A percentile compares a stretch with the other conserved stretches of the same genome.
These are phyloP conservation scores for Rhinichthys klamathensis DNA, from an alignment of 2,113 vertebrate genomes.

Conservation along the genomic window DNA sequence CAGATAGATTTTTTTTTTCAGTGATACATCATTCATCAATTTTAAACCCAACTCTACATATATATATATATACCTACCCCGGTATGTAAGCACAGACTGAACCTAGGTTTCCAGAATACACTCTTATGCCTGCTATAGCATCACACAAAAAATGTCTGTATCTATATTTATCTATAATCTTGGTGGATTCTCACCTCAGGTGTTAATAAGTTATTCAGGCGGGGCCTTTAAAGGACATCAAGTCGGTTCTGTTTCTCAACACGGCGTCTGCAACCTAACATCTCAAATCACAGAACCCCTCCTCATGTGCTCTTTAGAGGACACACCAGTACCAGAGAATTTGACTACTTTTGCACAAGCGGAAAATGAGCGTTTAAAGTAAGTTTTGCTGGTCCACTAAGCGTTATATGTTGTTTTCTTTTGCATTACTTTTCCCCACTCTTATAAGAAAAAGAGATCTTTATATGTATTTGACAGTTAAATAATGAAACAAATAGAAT, in stretches of 20 bases:
- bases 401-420: not conserved
- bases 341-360: not conserved
- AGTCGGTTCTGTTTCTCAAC: slow-evolving; percentile 13
- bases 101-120: not conserved
- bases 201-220: slow-evolving; percentile 24
- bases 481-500: not conserved
- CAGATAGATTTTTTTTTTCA: too few species aligned
- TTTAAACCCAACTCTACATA: not conserved
- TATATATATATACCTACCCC: not conserved
- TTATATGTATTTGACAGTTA: not conserved
- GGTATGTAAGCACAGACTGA: not conserved
- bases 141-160: not conserved
- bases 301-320: not conserved
- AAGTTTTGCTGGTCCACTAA: not conserved
- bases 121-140: not conserved
- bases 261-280: not conserved
- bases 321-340: not conserved
- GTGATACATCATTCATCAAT: too few species aligned
- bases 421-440: not conserved
- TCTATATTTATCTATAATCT: slow-evolving; percentile 38
- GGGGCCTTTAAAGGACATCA: not conserved
- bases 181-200: slow-evolving; percentile 17
- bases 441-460: not conserved
- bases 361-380: not conserved
- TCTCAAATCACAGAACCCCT: slow-evolving; percentile 13